Conservation (phyloP, 2,113 vertebrate species). For the Alligator mississippiensis region DNA sequence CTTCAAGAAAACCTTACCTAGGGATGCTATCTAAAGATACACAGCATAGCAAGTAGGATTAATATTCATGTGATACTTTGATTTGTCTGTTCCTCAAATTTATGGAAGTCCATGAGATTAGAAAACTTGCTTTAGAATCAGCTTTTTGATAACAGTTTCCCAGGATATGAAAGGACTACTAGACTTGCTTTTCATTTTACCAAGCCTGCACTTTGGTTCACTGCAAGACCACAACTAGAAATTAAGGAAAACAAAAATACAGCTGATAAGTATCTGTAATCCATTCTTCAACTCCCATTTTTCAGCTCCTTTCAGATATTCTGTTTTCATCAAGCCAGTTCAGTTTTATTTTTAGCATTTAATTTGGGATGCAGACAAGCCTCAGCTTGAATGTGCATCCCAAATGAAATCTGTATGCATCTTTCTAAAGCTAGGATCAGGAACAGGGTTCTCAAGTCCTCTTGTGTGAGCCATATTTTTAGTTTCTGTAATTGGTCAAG, state of each 20-base stretch:
- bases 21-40: background rate
- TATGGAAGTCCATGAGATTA: background rate
- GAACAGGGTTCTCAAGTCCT: background rate
- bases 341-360: background rate
- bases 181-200: background rate
- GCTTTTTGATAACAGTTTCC: background rate
- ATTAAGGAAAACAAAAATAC: background rate
- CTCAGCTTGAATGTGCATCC: background rate
- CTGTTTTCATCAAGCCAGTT: background rate
- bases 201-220: background rate
- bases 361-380: background rate
- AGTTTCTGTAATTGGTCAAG: background rate
- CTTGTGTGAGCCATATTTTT: background rate
- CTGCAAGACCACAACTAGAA: background rate
- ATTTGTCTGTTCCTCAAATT: background rate
- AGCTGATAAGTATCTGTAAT: background rate
- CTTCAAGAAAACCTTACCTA: fast-evolving
- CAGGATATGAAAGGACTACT: background rate
- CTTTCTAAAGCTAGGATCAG: background rate
- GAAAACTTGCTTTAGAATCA: background rate
- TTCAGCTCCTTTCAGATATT: background rate
- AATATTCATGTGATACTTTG: background rate
- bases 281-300: background rate
- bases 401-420: no score
- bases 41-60: background rate